A percentile compares a stretch with the other conserved stretches of the same genome.
These are phyloP conservation scores for Lepidurus arcticus DNA, from an alignment of 1,140 invertebrate species.

Conservation along the genomic window DNA sequence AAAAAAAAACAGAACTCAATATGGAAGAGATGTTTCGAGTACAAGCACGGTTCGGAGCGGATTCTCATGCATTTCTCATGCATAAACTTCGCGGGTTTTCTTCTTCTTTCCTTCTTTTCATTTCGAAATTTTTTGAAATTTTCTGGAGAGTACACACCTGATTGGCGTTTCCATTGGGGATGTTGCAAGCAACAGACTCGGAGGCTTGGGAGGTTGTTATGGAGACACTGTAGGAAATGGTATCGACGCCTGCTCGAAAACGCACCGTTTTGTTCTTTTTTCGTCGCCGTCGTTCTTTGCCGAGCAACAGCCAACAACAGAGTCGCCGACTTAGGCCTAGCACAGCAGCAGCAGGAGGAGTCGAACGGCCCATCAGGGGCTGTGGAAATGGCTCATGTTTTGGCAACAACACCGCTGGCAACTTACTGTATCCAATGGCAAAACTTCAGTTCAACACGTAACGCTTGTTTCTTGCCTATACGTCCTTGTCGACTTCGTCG, in stretches of 20 bases:
- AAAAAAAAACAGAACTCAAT: not conserved
- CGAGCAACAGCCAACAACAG: conserved; percentile 22
- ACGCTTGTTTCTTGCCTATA: no score
- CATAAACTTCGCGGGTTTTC: not conserved
- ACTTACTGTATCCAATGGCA: not conserved
- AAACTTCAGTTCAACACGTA: not conserved
- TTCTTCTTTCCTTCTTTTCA: not conserved
- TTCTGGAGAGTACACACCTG: conserved; percentile 18
- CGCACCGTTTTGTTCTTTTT: conserved; percentile 37
- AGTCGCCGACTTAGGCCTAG: not conserved
- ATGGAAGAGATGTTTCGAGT: not conserved
- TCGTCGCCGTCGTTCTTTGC: conserved; percentile 25
- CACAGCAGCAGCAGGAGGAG: not conserved
- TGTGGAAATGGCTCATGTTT: not conserved
- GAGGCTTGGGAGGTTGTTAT: conserved; percentile 32
- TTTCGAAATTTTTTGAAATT: not conserved
- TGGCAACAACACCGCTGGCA: not conserved
- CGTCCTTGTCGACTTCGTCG: no score
- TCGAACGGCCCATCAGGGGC: conserved; percentile 6
- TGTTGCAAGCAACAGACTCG: not conserved
- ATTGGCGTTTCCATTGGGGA: not conserved
- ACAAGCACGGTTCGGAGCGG: no score
- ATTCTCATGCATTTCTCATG: no score
- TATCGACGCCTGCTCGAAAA: conserved; percentile 38
- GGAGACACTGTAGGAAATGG: conserved; percentile 37